Percentiles rank a stretch among this genome's conserved stretches.
These are phyloP conservation scores for Porites rus DNA, from an alignment of 92 coral and sea anemone species.

Conservation along the genomic window DNA sequence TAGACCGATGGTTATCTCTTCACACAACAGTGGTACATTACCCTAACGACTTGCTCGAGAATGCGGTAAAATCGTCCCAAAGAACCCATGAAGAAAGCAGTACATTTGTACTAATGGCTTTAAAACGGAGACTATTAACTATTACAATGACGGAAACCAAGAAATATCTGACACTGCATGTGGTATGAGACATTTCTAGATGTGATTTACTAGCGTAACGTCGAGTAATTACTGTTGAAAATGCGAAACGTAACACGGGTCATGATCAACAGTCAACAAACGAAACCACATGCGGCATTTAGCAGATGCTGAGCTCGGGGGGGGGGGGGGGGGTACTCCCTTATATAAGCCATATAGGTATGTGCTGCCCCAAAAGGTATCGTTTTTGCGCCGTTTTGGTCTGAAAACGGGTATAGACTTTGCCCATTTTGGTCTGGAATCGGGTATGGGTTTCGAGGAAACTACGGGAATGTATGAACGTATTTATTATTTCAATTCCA, in stretches of 20 bases:
- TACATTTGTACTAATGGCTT: background rate
- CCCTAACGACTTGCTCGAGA: conserved; percentile 21
- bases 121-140: conserved; percentile 12
- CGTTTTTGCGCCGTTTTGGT: too few species aligned
- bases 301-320: background rate
- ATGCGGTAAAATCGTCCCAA: background rate
- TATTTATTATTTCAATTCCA: too few species aligned
- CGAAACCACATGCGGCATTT: conserved; percentile 5
- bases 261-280: conserved; percentile 15
- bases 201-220: background rate
- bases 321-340: too few species aligned
- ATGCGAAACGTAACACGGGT: conserved; percentile 22
- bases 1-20: background rate
- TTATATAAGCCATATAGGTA: too few species aligned
- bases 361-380: too few species aligned
- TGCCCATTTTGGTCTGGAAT: too few species aligned
- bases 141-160: background rate
- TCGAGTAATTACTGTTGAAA: background rate
- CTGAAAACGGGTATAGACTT: too few species aligned
- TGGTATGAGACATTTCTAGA: background rate
- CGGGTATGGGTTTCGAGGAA: too few species aligned
- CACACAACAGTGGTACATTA: background rate
- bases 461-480: too few species aligned
- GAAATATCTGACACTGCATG: background rate
- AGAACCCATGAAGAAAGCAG: background rate